Evolutionary conservation across 2,113 vertebrate genomes (phyloP), one percentile per base, ranked within the genome.

Genomic region (Egretta garzetta): DNA sequence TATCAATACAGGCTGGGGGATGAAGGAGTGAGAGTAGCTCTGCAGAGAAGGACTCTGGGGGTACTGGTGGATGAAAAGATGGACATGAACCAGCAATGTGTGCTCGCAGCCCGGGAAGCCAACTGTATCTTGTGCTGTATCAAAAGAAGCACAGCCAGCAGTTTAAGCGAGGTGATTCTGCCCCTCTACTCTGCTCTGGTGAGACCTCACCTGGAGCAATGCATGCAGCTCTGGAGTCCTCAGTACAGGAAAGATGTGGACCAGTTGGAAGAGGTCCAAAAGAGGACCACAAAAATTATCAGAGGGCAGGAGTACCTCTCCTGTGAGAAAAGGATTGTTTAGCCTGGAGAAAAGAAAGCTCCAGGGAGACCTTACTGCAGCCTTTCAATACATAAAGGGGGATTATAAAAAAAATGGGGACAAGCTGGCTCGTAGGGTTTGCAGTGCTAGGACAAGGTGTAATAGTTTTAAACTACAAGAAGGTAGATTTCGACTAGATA

Each of bases 251-350:
- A 63, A 43, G 15, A 22, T 10, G 19, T 4, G 17, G 11, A 22
- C 9, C 16, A 37, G 2, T 63, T 43, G 13, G 27, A 39, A 1
- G 0, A 0, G 0, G 7, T 39, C 13, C 43, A 11, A 22, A 43
- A 7, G 4, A 73, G 8, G 4, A 3, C 6, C 12, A 63, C 2
- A 17, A 73, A 82, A 35, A 26, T 5, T 2, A 23, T 22, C 37
- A 37, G 17, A 20, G 8, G 14, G 7, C 2, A 13, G 23, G 16
- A n/a, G 3, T 5, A 33, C 5, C 4, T n/a, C 2, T 49, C 7
- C 13, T 59, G 2, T 30, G 7, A 77, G 6, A 7, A 59, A 24
- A 77, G 21, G 6, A 2, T 27, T 60, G 14, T 13, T 56, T 12
- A 82, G 2, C 5, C 8, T 47, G 9, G 14, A 77, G 22, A 91